phyloP scores from a whole-genome alignment of 2,113 vertebrate species.

The Pantherophis guttatus region DNA sequence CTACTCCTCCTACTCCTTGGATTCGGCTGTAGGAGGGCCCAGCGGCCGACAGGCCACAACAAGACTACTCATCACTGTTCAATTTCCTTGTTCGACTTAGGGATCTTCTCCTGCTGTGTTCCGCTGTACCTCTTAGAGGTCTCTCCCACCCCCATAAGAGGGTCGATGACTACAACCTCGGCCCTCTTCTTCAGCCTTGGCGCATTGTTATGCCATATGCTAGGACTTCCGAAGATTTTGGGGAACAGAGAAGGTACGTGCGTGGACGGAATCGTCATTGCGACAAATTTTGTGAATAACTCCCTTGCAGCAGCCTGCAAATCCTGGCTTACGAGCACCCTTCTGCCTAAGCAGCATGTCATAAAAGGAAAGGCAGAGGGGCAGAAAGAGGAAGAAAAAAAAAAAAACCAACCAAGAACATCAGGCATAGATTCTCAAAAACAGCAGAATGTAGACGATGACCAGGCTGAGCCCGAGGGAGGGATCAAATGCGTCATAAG shows the following conservation, averaged over 20 bases:
- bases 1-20: too few relatives aligned
- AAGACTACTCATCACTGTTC: not conserved
- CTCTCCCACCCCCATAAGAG: constrained; percentile 76
- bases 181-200: constrained; percentile 76
- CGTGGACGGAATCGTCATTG: not conserved
- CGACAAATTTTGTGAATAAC: not conserved
- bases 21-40: too few relatives aligned
- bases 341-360: not conserved
- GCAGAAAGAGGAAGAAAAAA: not conserved
- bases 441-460: not conserved
- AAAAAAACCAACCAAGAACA: fast-evolving
- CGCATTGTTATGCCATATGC: constrained; percentile 69
- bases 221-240: constrained; percentile 71
- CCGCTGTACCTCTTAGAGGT: constrained; percentile 81
- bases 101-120: constrained; percentile 76
- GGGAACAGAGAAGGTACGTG: constrained; percentile 70
- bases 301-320: not conserved
- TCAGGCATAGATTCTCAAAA: not conserved
- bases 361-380: not conserved
- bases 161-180: constrained; percentile 70
- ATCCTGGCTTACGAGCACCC: not conserved
- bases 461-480: too few relatives aligned
- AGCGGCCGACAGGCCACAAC: too few relatives aligned
- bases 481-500: too few relatives aligned
- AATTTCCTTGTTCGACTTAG: constrained; percentile 43